Percentiles rank a stretch among this genome's conserved stretches.
Evolutionary conservation across 2,888 invertebrate species (phyloP).

Genomic region (Drosophila emarginata): DNA sequence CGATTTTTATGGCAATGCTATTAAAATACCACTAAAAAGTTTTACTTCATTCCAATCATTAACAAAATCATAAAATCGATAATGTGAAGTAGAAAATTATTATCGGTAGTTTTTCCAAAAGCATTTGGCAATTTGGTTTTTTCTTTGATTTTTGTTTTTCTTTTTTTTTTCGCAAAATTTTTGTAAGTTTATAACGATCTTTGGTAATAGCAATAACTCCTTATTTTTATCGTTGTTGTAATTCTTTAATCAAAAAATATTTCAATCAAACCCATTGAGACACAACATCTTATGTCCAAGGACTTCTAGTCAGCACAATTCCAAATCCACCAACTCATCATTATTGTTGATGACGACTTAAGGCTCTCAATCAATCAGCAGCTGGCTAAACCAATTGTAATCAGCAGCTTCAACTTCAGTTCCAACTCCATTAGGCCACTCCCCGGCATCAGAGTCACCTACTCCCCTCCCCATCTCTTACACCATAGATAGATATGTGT

Average conservation of each 20-base stretch:
- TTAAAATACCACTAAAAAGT: no score
- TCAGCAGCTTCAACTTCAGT: constrained; percentile 30
- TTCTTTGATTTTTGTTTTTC: no score
- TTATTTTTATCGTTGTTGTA: background rate
- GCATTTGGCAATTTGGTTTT: no score
- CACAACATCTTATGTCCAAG: constrained; percentile 11
- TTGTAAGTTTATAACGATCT: no score
- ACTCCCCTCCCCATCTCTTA: background rate
- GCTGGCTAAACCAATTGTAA: constrained; percentile 69
- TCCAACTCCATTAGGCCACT: constrained; percentile 61
- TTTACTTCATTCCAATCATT: no score
- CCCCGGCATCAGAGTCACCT: constrained; percentile 9
- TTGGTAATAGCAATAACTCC: background rate
- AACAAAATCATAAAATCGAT: no score
- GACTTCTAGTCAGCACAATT: constrained; percentile 12
- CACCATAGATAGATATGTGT: constrained; percentile 50
- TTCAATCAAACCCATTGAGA: constrained; percentile 11
- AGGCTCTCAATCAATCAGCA: constrained; percentile 69
- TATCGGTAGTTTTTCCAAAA: no score
- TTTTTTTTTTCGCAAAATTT: no score
- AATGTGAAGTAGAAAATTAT: no score
- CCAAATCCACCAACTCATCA: constrained; percentile 20
- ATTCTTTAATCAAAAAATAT: background rate
- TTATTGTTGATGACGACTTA: constrained; percentile 23
- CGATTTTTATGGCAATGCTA: no score